These are phyloP conservation scores for Machimus atricapillus DNA, from an alignment of 2,888 invertebrate genomes.

Conservation along the genomic window DNA sequence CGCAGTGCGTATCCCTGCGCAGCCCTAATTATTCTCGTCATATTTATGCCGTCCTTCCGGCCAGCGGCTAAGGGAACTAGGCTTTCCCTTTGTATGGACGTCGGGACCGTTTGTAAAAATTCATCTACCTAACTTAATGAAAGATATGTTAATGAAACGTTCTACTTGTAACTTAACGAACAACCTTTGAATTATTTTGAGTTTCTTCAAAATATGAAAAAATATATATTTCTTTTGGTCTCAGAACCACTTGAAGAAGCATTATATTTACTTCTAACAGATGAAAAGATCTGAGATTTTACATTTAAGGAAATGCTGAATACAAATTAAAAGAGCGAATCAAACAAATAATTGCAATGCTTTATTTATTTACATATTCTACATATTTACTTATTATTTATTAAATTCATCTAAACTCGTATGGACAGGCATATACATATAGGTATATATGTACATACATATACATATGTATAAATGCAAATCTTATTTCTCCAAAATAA, in stretches of 20 bases:
- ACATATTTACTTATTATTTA: too few species aligned
- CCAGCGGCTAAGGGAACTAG: neutral
- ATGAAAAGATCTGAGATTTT: neutral
- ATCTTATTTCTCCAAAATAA: too few species aligned
- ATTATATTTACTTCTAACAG: neutral
- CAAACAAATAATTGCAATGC: neutral
- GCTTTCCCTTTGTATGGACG: neutral
- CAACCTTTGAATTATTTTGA: neutral
- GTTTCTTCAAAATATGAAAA: neutral
- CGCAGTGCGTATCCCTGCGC: neutral
- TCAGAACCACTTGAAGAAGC: neutral
- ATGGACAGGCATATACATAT: too few species aligned
- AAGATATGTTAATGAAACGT: neutral
- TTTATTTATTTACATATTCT: neutral
- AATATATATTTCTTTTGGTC: neutral
- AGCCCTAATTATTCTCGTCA: neutral
- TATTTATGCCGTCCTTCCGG: neutral
- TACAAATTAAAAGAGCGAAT: neutral
- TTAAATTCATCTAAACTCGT: too few species aligned
- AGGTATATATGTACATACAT: too few species aligned
- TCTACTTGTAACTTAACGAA: neutral
- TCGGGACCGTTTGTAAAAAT: neutral
- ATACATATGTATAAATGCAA: too few species aligned
- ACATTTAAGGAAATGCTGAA: too few species aligned
- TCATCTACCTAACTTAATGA: neutral